Conservation (phyloP, 2,113 vertebrate species). For the Albula goreensis region DNA sequence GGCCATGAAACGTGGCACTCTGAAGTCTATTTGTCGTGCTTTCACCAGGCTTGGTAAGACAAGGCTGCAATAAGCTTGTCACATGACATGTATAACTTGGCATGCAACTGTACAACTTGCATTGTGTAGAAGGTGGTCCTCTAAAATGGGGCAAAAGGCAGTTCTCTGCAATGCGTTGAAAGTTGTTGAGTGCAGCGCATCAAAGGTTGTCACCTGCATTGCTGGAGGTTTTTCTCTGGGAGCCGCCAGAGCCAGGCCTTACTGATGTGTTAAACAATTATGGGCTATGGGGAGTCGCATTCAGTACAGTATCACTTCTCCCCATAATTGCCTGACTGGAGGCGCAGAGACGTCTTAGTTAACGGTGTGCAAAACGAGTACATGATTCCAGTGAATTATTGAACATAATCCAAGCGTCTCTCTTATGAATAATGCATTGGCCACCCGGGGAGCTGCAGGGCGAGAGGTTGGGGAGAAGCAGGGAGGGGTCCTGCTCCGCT, state of each 20-base stretch:
- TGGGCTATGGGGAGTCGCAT: conserved; percentile 37
- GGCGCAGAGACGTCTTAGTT: conserved; percentile 33
- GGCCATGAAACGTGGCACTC: no score
- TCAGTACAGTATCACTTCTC: conserved; percentile 37
- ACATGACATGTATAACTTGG: no score
- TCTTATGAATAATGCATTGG: background rate
- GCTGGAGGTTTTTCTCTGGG: background rate
- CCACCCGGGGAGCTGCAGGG: background rate
- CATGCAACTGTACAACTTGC: no score
- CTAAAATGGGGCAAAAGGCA: background rate
- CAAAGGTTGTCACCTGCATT: background rate
- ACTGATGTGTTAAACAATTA: conserved; percentile 26
- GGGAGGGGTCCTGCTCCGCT: no score
- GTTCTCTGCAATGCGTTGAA: background rate
- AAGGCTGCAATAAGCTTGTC: no score
- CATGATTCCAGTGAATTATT: conserved; percentile 16
- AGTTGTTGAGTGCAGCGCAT: background rate
- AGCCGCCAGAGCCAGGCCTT: background rate
- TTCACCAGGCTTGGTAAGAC: no score
- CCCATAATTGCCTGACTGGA: conserved; percentile 7
- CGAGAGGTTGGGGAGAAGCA: background rate
- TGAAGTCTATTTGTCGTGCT: no score
- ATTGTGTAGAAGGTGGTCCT: no score
- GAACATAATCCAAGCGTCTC: background rate
- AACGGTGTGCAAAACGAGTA: conserved; percentile 15